Percentiles rank a stretch among this genome's conserved stretches.
Conservation (phyloP, 2,888 invertebrate genomes). For the Pyrochroa serraticornis region DNA sequence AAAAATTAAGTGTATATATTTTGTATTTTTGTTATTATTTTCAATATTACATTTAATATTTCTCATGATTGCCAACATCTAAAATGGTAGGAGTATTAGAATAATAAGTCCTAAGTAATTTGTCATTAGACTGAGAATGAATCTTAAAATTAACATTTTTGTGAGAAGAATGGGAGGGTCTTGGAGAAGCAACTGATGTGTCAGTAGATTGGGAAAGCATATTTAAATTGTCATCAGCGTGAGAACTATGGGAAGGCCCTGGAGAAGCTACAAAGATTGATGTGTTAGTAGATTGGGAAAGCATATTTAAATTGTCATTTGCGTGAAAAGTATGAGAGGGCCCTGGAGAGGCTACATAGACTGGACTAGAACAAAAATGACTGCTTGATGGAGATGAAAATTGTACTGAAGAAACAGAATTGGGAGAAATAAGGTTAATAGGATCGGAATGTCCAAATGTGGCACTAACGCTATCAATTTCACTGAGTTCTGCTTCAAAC, state of each 20-base stretch:
- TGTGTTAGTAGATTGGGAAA: slow-evolving; percentile 1
- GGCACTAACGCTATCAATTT: slow-evolving; percentile 15
- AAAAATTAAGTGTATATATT: too few relatives aligned
- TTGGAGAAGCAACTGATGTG: too few relatives aligned
- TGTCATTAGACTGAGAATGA: too few relatives aligned
- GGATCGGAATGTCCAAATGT: not conserved
- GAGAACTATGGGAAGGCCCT: slow-evolving; percentile 3
- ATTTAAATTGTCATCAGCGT: too few relatives aligned
- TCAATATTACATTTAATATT: too few relatives aligned
- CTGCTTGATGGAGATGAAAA: not conserved
- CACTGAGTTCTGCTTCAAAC: slow-evolving; percentile 28
- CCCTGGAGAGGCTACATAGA: slow-evolving; percentile 1
- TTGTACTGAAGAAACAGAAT: slow-evolving; percentile 4
- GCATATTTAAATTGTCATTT: slow-evolving; percentile 6
- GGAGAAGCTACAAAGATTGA: slow-evolving; percentile 10
- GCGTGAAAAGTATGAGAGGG: slow-evolving; percentile 1
- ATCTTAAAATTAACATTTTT: too few relatives aligned
- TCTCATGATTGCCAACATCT: too few relatives aligned
- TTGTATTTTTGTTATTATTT: too few relatives aligned
- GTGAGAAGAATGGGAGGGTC: too few relatives aligned
- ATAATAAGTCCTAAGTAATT: too few relatives aligned
- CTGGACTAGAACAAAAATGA: slow-evolving; percentile 1
- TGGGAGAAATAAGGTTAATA: slow-evolving; percentile 1
- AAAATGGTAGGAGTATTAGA: too few relatives aligned
- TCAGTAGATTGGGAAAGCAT: too few relatives aligned